These are phyloP conservation scores for Pelodytes ibericus DNA, from an alignment of 2,797 vertebrate genomes.

Conservation along the genomic window DNA sequence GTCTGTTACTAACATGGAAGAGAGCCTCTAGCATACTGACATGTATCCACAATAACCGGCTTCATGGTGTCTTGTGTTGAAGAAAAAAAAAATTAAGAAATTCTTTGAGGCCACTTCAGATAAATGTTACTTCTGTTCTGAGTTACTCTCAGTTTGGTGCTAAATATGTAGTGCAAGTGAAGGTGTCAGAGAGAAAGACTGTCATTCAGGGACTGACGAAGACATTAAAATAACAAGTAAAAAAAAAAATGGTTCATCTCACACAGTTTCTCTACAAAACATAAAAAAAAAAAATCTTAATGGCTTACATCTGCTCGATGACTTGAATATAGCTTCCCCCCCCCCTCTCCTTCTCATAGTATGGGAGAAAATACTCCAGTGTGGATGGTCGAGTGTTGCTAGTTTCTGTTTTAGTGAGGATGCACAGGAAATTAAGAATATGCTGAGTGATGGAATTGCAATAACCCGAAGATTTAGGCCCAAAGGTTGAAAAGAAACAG, in stretches of 20 bases:
- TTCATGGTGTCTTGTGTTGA: not conserved
- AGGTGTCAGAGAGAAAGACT: conserved; percentile 30
- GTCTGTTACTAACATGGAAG: not conserved
- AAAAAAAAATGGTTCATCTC: conserved; percentile 42
- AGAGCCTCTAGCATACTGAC: not conserved
- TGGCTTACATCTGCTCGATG: conserved; percentile 63
- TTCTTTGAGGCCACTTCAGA: not conserved
- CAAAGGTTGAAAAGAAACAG: conserved; percentile 53
- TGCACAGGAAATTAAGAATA: conserved; percentile 64
- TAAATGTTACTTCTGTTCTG: conserved; percentile 40
- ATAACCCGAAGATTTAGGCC: conserved; percentile 58
- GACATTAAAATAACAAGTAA: conserved; percentile 38
- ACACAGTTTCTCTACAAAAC: conserved; percentile 56
- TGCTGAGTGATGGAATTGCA: conserved; percentile 48
- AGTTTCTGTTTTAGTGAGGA: not conserved
- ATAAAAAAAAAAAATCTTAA: conserved; percentile 60
- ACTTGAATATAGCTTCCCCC: conserved; percentile 54
- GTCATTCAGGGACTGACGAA: not conserved
- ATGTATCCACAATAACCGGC: not conserved
- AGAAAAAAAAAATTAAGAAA: not conserved
- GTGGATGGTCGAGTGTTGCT: conserved; percentile 35
- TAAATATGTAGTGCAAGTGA: not conserved
- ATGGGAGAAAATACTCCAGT: conserved; percentile 61
- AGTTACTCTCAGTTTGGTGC: conserved; percentile 25
- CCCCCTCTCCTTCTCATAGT: conserved; percentile 37